phyloP scores from a whole-genome alignment of 2,113 vertebrate species.

The Melospiza melodia region DNA sequence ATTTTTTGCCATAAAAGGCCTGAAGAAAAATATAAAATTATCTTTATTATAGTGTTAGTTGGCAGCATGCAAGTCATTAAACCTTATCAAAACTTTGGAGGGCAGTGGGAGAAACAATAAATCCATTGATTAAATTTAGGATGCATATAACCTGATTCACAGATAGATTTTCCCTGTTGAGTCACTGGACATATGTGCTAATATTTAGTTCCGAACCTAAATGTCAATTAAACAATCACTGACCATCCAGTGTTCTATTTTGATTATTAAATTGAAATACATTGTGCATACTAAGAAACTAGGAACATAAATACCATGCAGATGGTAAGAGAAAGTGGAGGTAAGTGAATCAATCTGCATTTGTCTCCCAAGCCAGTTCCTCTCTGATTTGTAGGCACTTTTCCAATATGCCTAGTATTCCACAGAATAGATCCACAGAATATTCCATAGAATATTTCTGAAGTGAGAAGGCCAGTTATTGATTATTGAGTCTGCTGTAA shows the following conservation, averaged over 20 bases:
- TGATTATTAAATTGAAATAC: not conserved
- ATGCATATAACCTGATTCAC: not conserved
- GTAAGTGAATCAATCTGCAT: not conserved
- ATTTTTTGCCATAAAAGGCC: not conserved
- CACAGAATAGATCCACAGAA: not conserved
- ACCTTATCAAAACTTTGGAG: not conserved
- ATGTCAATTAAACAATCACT: not conserved
- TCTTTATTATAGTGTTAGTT: not conserved
- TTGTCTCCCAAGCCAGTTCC: not conserved
- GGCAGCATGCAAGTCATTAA: not conserved
- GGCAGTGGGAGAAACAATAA: not conserved
- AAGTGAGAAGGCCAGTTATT: constrained; percentile 9
- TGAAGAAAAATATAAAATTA: not conserved
- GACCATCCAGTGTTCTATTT: not conserved
- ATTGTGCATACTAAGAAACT: not conserved
- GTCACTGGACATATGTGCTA: not conserved
- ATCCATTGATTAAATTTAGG: not conserved
- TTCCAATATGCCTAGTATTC: constrained; percentile 26
- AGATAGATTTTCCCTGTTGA: not conserved
- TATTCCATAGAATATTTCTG: not conserved
- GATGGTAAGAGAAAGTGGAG: not conserved
- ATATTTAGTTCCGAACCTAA: not conserved
- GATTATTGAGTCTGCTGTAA: constrained; percentile 33
- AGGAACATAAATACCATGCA: not conserved
- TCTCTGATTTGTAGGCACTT: not conserved